A percentile compares a stretch with the other conserved stretches of the same genome.
These are phyloP conservation scores for Strigamia crassipes DNA, from an alignment of 2,888 invertebrate genomes.

Conservation along the genomic window DNA sequence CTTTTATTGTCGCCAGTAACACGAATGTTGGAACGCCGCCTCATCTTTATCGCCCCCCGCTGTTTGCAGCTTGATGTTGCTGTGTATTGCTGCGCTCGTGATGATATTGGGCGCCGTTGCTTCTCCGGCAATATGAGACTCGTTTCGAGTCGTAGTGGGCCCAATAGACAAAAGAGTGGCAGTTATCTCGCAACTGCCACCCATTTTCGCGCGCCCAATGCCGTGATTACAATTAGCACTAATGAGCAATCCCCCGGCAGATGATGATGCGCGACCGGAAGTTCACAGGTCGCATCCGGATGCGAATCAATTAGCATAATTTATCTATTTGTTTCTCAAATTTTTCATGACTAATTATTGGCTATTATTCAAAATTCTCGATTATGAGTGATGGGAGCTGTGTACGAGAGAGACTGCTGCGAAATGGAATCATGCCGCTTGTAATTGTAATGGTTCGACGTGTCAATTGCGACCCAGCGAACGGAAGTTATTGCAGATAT, in stretches of 20 bases:
- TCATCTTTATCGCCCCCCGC: constrained; percentile 26
- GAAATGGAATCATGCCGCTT: neutral
- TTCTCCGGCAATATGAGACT: constrained; percentile 17
- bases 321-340: constrained; percentile 36
- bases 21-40: constrained; percentile 22
- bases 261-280: constrained; percentile 25
- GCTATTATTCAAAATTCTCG: constrained; percentile 24
- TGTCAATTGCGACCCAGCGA: neutral
- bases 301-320: constrained; percentile 35
- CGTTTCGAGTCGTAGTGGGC: constrained; percentile 15
- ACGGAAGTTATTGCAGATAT: constrained; percentile 7
- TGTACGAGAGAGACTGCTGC: neutral
- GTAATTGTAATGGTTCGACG: neutral
- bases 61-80: constrained; percentile 34
- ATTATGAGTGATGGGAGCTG: neutral
- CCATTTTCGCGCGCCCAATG: constrained; percentile 17
- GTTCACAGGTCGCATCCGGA: constrained; percentile 22
- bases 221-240: constrained; percentile 32
- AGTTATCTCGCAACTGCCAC: constrained; percentile 22
- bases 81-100: constrained; percentile 30
- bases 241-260: constrained; percentile 17
- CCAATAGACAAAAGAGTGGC: constrained; percentile 30
- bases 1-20: constrained; percentile 28
- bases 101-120: constrained; percentile 33
- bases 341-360: constrained; percentile 33